Conservation (phyloP, 2,113 vertebrate species). For the Gorsachius goisagi region DNA sequence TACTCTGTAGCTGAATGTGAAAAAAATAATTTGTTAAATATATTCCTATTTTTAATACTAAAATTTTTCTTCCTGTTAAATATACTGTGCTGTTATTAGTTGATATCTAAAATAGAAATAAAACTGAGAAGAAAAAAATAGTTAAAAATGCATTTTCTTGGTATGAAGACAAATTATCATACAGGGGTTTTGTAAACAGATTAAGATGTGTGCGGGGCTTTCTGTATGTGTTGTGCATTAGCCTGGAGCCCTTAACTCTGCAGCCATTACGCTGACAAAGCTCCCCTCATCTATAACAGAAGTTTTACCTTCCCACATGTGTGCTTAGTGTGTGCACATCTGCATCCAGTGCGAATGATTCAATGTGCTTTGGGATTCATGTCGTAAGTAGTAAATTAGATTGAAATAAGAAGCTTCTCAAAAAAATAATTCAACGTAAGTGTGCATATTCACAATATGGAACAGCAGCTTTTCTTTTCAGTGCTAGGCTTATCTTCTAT, state of each 20-base stretch:
- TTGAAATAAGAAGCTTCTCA: not conserved
- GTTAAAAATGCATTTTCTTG: not conserved
- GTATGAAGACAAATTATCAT: not conserved
- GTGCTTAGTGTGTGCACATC: not conserved
- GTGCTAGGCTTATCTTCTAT: constrained; percentile 32
- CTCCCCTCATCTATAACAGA: not conserved
- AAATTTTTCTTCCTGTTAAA: not conserved
- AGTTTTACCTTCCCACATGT: constrained; percentile 26
- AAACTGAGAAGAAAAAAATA: not conserved
- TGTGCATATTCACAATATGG: not conserved
- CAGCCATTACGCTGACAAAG: not conserved
- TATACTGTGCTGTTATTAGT: not conserved
- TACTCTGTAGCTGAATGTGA: not conserved
- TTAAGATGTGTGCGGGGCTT: not conserved
- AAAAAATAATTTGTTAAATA: not conserved
- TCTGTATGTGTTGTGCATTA: not conserved
- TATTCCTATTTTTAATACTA: not conserved
- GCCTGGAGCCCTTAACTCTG: not conserved
- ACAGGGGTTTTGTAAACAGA: not conserved
- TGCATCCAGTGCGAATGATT: not conserved
- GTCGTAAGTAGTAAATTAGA: not conserved
- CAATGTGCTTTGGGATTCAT: not conserved
- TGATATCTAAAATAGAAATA: not conserved
- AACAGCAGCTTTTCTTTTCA: constrained; percentile 26
- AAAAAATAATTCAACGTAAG: not conserved